Evolutionary conservation across 1,140 invertebrate genomes (phyloP), one percentile per base, ranked within the genome.

Genomic region (Macrobrachium rosenbergii): DNA sequence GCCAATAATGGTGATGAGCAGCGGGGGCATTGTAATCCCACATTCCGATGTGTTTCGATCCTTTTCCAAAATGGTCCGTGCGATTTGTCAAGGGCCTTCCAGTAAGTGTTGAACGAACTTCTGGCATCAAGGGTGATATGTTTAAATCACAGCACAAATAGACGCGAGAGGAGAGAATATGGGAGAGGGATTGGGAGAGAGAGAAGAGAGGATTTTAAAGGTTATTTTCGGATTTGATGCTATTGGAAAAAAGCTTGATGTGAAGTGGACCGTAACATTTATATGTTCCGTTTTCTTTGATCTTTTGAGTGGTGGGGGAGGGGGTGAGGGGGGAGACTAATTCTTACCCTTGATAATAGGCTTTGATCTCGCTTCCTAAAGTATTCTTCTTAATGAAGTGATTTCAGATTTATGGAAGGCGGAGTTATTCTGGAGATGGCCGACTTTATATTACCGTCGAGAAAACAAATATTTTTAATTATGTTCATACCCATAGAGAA

Each of bases 1-100:
- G 84, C 78, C 84, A 87, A 87, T 87, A 87, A 87, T 28, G 75
- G 78, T 52, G 84, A 87, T 87, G 84, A 87, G 84, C 84, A 87
- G 67, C 79, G 43, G 78, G 60, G 63, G 84, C 45, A 87, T 87
- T 87, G 84, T 87, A 72, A 87, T 87, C 77, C 67, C 21, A 58
- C 58, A 43, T 83, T 58, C 23, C 82, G 11, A n/a, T 59, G 58
- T 19, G 7, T 59, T 60, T 76, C 69, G 52, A 62, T 59, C 21
- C 23, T 37, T 60, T 59, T 59, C 81, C 21, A 67, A 59, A 82
- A n/a, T 28, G n/a, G 23, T 62, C 14, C 52, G 12, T 43, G 45
- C 28, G 8, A n/a, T 8, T 80, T 58, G 7, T 0, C 52, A 10
- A 52, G 52, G 52, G 8, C 52, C 52, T 52, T 52, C 52, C 52